Evolutionary conservation across 1,140 invertebrate genomes (phyloP).

Genomic region (honey bee (Apis mellifera)): Amel_HAv3.1 CM009943.2:7723501-7724000

Average conservation of each 20-base stretch:
- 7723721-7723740: conserved; percentile 77
- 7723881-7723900: no score
- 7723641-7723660: conserved; percentile 53
- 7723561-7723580: conserved; percentile 80
- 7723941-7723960: no score
- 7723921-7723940: no score
- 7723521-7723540: conserved; percentile 71
- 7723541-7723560: conserved; percentile 76
- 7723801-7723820: neutral
- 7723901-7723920: no score
- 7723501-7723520: conserved; percentile 38
- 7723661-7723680: conserved; percentile 51
- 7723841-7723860: neutral
- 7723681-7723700: conserved; percentile 68
- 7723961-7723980: no score
- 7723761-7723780: conserved; percentile 45
- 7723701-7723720: conserved; percentile 76
- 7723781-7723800: conserved; percentile 23
- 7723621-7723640: conserved; percentile 72
- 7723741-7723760: conserved; percentile 63
- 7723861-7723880: neutral
- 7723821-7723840: neutral
- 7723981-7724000: no score
- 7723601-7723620: conserved; percentile 80
- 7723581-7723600: conserved; percentile 79